These are phyloP conservation scores for Ceratothoa steindachneri DNA, from an alignment of 2,888 invertebrate genomes.

Conservation along the genomic window DNA sequence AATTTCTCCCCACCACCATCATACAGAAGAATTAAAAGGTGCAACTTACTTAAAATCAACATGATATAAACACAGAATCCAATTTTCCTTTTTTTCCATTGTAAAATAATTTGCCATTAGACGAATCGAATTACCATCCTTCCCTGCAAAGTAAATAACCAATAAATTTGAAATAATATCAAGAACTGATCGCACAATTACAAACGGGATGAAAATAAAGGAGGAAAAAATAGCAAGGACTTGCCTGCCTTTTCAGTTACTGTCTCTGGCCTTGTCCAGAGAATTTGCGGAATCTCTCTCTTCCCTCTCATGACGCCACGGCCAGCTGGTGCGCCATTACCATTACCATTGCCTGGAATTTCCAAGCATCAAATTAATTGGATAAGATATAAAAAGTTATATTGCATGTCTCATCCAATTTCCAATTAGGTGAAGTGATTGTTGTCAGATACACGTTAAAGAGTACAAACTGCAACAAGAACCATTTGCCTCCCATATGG, in stretches of 20 bases:
- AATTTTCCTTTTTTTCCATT: not conserved
- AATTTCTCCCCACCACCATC: no score
- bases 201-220: not conserved
- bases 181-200: not conserved
- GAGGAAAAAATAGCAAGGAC: not conserved
- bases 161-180: no score
- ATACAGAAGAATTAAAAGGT: no score
- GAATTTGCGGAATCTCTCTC: conserved; percentile 20
- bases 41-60: not conserved
- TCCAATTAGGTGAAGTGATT: no score
- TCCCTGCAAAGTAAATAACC: not conserved
- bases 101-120: not conserved
- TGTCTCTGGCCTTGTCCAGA: conserved; percentile 25
- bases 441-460: no score
- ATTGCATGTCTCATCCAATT: no score
- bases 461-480: no score
- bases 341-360: conserved; percentile 9
- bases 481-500: no score
- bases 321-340: conserved; percentile 17
- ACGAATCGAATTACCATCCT: not conserved
- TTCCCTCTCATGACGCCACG: conserved; percentile 25
- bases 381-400: no score
- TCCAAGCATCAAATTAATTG: no score
- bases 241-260: conserved; percentile 22
- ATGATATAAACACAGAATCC: not conserved